phyloP scores from a whole-genome alignment of 2,797 vertebrate species.

The Hybognathus amarus region DNA sequence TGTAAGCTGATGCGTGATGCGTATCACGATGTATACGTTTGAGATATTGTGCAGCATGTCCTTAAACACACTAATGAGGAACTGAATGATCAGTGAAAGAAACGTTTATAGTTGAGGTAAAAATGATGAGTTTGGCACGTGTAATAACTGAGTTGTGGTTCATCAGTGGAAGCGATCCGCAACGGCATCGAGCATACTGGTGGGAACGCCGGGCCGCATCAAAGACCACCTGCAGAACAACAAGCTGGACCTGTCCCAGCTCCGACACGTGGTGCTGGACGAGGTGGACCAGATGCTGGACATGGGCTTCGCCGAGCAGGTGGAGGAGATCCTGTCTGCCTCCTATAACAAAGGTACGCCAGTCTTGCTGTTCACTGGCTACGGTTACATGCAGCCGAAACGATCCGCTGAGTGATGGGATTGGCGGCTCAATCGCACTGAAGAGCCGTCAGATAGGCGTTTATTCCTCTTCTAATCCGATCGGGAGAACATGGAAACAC shows the following conservation, averaged over 20 bases:
- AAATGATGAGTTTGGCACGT: neutral
- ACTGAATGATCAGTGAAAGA: neutral
- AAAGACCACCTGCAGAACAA: slow-evolving; percentile 92
- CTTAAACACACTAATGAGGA: neutral
- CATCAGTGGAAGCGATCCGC: slow-evolving; percentile 86
- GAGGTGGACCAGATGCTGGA: slow-evolving; percentile 99
- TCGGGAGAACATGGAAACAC: no score
- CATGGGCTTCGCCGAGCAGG: slow-evolving; percentile 98
- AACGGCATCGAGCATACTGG: slow-evolving; percentile 92
- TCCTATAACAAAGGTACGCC: slow-evolving; percentile 88
- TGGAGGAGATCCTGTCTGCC: slow-evolving; percentile 91
- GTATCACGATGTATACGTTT: no score
- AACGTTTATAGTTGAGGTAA: neutral
- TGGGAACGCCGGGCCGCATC: slow-evolving; percentile 96
- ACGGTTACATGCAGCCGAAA: no score
- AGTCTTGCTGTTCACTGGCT: neutral
- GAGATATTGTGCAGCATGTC: no score
- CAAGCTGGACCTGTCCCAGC: slow-evolving; percentile 85
- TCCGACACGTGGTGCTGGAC: slow-evolving; percentile 93
- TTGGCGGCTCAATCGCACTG: no score
- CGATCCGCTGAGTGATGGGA: no score
- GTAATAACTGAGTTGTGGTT: neutral
- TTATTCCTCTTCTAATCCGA: no score
- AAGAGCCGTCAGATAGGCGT: no score
- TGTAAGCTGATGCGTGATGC: no score